Evolutionary conservation across 64 coral and sea anemone species (phyloP), one percentile per base, ranked within the genome.

Genomic region (Porites lutea): DNA sequence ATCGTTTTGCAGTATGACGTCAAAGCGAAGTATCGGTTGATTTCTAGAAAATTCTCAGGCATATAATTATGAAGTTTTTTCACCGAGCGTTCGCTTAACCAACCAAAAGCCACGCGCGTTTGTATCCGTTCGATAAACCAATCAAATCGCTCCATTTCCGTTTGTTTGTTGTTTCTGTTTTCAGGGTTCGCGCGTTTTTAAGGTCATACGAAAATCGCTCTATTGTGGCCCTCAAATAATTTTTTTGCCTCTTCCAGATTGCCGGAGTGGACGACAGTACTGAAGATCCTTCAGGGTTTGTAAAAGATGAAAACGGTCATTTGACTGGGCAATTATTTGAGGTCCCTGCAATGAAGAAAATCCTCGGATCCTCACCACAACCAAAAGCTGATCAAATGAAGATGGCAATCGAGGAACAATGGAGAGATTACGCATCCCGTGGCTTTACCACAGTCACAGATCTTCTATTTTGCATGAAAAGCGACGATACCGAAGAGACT

Each of bases 371-470:
- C 49, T 69, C 59, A 22, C 72, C 82, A 44, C 13, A 19, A 1
- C 72, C 73, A 57, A 74, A 69, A 0, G 4, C 47, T 18, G 18
- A 74, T n/a, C 70, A 57, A 23, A 6, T 72, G 44, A 57, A 50
- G 51, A 10, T 21, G n/a, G 86, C 86, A 3, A 12, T 88, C 15
- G 37, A 37, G 13, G 69, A 88, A 2, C 86, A 88, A 52, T 88
- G 48, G 48, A 57, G 49, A 74, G 67, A 88, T 67, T 88, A 88
- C 70, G 4, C 86, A 18, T 13, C 48, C 46, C 47, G 47, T 52
- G 86, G 86, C 59, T 75, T 88, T 54, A 88, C 86, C 22, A 88
- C 86, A 18, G 70, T 88, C 14, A 75, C 86, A 13, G 86, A 88
- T 16, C 19, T 37, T 37, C 27, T 37, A 1, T 37, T 55, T 55